Percentiles rank a stretch among this genome's conserved stretches.
Evolutionary conservation across 2,888 invertebrate species (phyloP).

Genomic region (Nomada ruficornis): DNA sequence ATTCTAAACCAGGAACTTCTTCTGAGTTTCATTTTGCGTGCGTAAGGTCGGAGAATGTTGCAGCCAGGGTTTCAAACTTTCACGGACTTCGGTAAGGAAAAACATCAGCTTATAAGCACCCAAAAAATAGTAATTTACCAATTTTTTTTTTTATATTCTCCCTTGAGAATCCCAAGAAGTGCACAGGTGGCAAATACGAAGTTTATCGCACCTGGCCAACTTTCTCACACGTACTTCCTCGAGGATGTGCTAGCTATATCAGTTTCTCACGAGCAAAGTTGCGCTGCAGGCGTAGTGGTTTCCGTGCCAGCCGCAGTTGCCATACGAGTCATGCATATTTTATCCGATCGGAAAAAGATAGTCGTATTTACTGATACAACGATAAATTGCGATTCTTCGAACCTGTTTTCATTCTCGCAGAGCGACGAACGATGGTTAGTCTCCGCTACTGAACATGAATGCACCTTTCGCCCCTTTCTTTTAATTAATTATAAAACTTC

Average conservation of each 20-base stretch:
- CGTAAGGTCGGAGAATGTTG: neutral
- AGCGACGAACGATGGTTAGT: neutral
- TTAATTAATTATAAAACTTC: too few relatives aligned
- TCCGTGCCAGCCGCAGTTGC: slow-evolving; percentile 13
- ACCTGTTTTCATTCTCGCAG: slow-evolving; percentile 6
- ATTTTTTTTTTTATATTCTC: neutral
- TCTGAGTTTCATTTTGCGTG: neutral
- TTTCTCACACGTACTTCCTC: slow-evolving; percentile 40
- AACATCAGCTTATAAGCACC: neutral
- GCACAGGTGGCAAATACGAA: slow-evolving; percentile 44
- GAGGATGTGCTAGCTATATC: slow-evolving; percentile 12
- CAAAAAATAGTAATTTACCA: neutral
- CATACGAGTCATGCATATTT: slow-evolving; percentile 63
- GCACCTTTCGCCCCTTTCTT: too few relatives aligned
- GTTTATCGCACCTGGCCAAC: slow-evolving; percentile 38
- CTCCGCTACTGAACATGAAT: neutral
- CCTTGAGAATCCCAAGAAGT: slow-evolving; percentile 24
- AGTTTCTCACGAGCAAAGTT: slow-evolving; percentile 31
- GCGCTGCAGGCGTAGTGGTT: slow-evolving; percentile 25
- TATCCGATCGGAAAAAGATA: slow-evolving; percentile 70
- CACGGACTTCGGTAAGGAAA: too few relatives aligned
- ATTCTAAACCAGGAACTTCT: too few relatives aligned
- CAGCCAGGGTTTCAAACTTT: neutral
- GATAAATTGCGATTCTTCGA: slow-evolving; percentile 69
- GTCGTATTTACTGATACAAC: slow-evolving; percentile 62